phyloP scores from a whole-genome alignment of 2,113 vertebrate genomes.

The Lepidothrix coronata region DNA sequence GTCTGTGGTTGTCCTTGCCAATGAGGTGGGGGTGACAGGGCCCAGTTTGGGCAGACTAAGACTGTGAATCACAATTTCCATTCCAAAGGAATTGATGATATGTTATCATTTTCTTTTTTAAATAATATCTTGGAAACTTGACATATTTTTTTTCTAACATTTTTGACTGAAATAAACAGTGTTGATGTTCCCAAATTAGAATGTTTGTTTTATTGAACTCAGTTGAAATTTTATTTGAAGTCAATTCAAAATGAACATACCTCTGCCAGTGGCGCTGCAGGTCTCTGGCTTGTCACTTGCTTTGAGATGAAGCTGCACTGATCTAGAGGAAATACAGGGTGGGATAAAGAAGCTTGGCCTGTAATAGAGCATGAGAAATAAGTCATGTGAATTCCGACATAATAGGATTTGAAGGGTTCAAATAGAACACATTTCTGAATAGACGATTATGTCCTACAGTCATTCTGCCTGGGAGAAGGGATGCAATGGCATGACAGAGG shows the following conservation, averaged over 20 bases:
- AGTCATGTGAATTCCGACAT: neutral
- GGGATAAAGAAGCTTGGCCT: neutral
- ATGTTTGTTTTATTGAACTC: neutral
- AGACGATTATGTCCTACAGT: neutral
- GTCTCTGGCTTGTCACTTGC: neutral
- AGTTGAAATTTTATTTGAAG: neutral
- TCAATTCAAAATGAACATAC: neutral
- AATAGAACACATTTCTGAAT: neutral
- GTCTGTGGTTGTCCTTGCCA: neutral
- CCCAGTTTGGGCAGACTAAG: neutral
- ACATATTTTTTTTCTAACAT: neutral
- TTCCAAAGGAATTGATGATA: neutral
- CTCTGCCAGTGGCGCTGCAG: neutral
- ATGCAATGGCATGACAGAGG: neutral
- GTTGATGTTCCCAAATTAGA: neutral
- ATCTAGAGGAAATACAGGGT: neutral
- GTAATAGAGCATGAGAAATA: neutral
- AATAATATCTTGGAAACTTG: neutral
- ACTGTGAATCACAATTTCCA: neutral
- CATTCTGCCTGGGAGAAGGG: neutral
- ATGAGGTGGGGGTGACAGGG: neutral
- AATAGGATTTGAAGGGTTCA: neutral
- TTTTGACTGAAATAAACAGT: neutral
- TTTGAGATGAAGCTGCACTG: neutral
- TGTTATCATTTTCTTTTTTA: rapidly evolving